Evolutionary conservation across 2,113 vertebrate species (phyloP).

Genomic region (Zosterops pallidus): DNA sequence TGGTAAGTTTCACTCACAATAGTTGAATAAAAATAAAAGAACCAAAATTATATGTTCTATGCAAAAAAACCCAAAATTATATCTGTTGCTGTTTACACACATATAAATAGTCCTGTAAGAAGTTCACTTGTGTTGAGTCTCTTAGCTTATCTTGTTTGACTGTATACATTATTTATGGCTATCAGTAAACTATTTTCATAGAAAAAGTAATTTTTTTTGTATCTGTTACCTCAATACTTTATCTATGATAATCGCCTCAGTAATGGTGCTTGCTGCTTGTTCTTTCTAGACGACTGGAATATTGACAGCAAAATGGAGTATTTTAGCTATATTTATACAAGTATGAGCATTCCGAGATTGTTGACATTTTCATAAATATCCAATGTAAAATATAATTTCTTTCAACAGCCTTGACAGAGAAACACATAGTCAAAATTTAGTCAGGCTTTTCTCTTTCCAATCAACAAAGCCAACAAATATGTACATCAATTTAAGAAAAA

Average conservation of each 20-base stretch:
- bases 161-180: neutral
- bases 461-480: neutral
- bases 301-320: neutral
- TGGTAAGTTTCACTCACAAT: neutral
- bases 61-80: neutral
- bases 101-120: neutral
- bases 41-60: neutral
- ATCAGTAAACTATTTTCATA: neutral
- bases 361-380: neutral
- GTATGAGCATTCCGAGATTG: neutral
- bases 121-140: neutral
- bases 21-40: neutral
- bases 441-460: neutral
- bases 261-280: neutral
- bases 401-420: neutral
- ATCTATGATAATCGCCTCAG: neutral
- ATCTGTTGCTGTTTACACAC: neutral
- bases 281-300: neutral
- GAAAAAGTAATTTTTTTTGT: neutral
- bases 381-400: neutral
- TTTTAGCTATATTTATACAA: neutral
- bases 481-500: neutral
- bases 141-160: neutral
- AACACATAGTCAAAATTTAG: neutral
- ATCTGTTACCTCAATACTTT: neutral